Percentiles rank a stretch among this genome's conserved stretches.
Conservation (phyloP, 2,888 invertebrate genomes). For the Neria commutata region DNA sequence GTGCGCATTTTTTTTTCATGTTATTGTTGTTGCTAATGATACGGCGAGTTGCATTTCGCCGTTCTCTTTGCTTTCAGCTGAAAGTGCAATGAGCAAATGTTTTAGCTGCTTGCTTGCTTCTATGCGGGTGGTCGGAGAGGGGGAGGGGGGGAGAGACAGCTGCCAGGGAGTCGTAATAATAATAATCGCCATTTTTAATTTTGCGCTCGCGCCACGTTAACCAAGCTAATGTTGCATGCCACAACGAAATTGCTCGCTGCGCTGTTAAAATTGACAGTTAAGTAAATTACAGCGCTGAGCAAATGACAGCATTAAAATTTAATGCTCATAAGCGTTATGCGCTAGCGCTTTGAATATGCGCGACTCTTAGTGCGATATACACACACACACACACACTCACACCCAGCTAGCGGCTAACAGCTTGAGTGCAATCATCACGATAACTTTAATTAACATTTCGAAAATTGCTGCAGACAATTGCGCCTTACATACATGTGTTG, state of each 20-base stretch:
- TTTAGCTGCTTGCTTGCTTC: neutral
- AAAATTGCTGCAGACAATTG: neutral
- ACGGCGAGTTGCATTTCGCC: neutral
- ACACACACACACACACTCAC: too few relatives aligned
- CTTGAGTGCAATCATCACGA: neutral
- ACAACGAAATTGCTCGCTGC: neutral
- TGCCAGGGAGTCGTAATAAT: neutral
- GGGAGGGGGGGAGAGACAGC: too few relatives aligned
- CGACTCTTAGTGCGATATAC: too few relatives aligned
- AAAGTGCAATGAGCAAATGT: neutral
- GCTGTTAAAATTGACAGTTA: constrained; percentile 32
- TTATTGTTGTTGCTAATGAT: neutral
- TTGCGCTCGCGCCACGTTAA: neutral
- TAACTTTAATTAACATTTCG: neutral
- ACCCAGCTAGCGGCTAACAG: too few relatives aligned
- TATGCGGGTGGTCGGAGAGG: too few relatives aligned
- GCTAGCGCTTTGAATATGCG: too few relatives aligned
- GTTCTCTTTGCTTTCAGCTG: neutral
- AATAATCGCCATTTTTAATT: neutral
- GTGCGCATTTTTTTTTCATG: neutral
- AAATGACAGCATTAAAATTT: constrained; percentile 47
- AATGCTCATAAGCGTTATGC: constrained; percentile 45
- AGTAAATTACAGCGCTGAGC: constrained; percentile 48
- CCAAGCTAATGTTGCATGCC: neutral
- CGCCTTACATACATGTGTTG: neutral